Base-by-base conservation (phyloP, 2,888 invertebrate genomes). In the Eupithecia insigniata region DNA sequence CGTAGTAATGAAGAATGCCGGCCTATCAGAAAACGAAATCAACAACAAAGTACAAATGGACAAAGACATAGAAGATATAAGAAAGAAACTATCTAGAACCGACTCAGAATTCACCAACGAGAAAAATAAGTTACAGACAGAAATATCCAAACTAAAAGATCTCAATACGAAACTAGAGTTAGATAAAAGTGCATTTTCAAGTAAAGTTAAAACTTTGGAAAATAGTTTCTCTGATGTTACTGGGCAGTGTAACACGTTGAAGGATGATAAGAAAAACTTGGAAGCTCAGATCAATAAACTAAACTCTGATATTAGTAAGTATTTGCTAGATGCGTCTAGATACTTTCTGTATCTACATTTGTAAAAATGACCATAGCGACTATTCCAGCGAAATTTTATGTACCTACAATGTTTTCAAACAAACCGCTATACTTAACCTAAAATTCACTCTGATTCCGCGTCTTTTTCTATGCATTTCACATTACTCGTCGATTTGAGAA, bases 241-340 rank as follows among this genome's bases (percentile, higher is more conserved):
- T 77, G 89, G 82, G 83, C 94, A 91, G 80, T 93, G 81, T 79
- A 96, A 95, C 87, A 92, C 94, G 72, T 86, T 96, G 34, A 96
- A 96, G 81, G 95, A 95, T 73, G 96, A 96, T 78, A 97, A 96
- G 80, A 95, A 95, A 75, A 94, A 92, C 69, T 86, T 97, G 74
- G 95, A 96, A 84, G 89, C 92, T 67, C 95, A 96, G 90, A 92
- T 96, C 62, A 90, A 89, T 73, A 95, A 95, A 84, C 89, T 96
- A 8, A 95, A 95, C 81, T 86, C 90, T 71, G 95, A 96, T 81
- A 91, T 96, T 77, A 95, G 96, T 96, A 90, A 91, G 92, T 91
- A 74, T 39, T 36, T 43, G 14, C 61, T 61, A 30, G 60, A 18
- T 55, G 26, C 10, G 28, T 51, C 10, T 51, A 51, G n/a, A 51